Conservation (phyloP, 64 coral and sea anemone genomes). For the Stylophora pistillata region DNA sequence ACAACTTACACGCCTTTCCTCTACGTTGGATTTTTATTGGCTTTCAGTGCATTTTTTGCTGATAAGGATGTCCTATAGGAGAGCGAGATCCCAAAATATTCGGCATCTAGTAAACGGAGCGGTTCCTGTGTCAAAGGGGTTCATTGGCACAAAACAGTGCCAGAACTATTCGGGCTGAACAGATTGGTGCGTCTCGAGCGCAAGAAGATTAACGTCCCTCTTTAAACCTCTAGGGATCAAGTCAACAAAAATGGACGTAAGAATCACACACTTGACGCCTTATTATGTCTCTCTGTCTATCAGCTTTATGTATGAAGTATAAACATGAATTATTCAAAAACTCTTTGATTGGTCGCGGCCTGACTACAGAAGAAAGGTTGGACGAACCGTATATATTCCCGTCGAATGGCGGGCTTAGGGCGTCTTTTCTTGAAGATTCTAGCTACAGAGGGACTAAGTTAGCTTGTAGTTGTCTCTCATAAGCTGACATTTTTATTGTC, state of each 20-base stretch:
- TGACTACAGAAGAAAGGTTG: not conserved
- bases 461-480: slow-evolving; percentile 11
- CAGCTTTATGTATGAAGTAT: slow-evolving; percentile 24
- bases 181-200: not conserved
- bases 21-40: slow-evolving; percentile 24
- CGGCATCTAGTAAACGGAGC: not conserved
- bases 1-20: slow-evolving; percentile 40
- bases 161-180: too few relatives aligned
- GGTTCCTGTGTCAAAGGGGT: not conserved
- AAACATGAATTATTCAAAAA: slow-evolving; percentile 96
- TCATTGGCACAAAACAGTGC: not conserved
- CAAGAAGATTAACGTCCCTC: not conserved
- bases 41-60: not conserved
- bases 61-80: slow-evolving; percentile 38
- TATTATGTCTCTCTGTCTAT: slow-evolving; percentile 45
- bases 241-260: slow-evolving; percentile 67
- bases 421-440: slow-evolving; percentile 11
- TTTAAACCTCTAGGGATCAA: not conserved
- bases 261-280: slow-evolving; percentile 18
- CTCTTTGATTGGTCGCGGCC: slow-evolving; percentile 67
- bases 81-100: not conserved
- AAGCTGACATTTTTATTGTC: slow-evolving; percentile 23
- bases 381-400: not conserved
- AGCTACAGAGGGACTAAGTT: not conserved
- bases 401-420: not conserved